A percentile compares a stretch with the other conserved stretches of the same genome.
Evolutionary conservation across 2,888 invertebrate species (phyloP).

Genomic region (Drosophila ezoana): DNA sequence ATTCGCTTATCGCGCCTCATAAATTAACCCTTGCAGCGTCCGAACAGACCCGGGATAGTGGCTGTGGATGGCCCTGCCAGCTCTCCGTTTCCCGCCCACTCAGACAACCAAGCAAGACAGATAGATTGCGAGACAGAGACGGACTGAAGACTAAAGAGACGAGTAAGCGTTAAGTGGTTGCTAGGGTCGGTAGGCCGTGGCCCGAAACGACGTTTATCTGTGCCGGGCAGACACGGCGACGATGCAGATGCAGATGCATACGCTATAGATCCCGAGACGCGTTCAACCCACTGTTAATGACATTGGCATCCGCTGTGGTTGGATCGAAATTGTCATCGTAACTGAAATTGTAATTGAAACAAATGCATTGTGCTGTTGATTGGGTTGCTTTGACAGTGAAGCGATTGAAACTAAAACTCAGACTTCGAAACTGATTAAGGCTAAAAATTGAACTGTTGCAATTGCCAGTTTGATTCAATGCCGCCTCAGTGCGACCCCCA

Average conservation of each 20-base stretch:
- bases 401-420: conserved; percentile 4
- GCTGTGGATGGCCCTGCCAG: conserved; percentile 25
- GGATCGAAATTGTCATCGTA: conserved; percentile 28
- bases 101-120: conserved; percentile 17
- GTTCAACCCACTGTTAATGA: conserved; percentile 56
- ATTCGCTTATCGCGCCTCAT: conserved; percentile 82
- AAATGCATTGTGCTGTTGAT: conserved; percentile 40
- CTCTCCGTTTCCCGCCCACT: conserved; percentile 12
- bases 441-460: conserved; percentile 34
- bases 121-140: conserved; percentile 9
- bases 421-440: background rate
- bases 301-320: conserved; percentile 53
- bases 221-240: conserved; percentile 7
- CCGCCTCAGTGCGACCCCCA: conserved; percentile 6
- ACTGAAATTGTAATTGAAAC: conserved; percentile 52
- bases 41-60: conserved; percentile 15
- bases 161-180: conserved; percentile 56
- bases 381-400: conserved; percentile 18
- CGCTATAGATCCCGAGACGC: conserved; percentile 27
- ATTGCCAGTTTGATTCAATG: conserved; percentile 50
- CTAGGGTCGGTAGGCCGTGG: conserved; percentile 46
- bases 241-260: conserved; percentile 3
- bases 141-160: background rate
- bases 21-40: conserved; percentile 80
- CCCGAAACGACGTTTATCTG: conserved; percentile 57